Conservation (phyloP, 2,113 vertebrate genomes). For the Sialia sialis region DNA sequence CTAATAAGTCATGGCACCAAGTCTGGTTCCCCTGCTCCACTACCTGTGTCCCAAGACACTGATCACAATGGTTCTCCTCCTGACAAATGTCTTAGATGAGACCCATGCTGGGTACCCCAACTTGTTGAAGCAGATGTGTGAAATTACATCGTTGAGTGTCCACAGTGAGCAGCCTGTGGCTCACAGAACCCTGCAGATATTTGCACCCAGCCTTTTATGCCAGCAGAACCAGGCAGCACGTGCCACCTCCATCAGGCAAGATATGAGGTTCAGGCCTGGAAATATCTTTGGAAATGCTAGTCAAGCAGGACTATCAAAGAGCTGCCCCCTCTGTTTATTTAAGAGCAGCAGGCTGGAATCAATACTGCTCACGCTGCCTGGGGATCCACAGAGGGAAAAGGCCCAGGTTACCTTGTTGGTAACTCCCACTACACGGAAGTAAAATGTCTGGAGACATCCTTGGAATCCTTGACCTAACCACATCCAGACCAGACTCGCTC, state of each 20-base stretch:
- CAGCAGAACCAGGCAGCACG: neutral
- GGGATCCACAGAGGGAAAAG: neutral
- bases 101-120: neutral
- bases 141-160: neutral
- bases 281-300: neutral
- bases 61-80: neutral
- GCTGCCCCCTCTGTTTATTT: neutral
- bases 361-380: neutral
- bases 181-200: neutral
- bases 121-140: neutral
- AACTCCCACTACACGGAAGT: neutral
- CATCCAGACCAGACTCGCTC: neutral
- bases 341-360: neutral
- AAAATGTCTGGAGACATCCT: neutral
- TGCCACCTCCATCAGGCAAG: neutral
- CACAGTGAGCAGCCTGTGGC: neutral
- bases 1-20: rapidly evolving
- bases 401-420: neutral
- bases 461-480: neutral
- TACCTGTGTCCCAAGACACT: neutral
- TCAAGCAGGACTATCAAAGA: neutral
- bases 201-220: neutral
- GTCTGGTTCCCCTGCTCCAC: neutral
- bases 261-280: neutral
- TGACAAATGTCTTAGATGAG: neutral